Percentiles rank a stretch among this genome's conserved stretches.
Evolutionary conservation across 2,113 vertebrate species (phyloP).

Genomic region (Notothenia rossii): DNA sequence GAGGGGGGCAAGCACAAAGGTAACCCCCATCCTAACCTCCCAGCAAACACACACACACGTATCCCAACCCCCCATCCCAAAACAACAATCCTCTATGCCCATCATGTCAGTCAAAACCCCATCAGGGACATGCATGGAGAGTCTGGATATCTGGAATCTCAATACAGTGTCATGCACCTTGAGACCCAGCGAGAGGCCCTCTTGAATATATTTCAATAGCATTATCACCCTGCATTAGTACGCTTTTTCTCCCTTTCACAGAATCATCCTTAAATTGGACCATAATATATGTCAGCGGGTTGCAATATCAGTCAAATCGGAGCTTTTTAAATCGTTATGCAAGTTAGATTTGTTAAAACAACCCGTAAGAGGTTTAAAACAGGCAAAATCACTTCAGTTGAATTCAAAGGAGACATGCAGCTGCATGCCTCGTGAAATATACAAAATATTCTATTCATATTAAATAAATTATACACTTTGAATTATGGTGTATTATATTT

Average conservation of each 20-base stretch:
- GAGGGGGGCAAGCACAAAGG: conserved; percentile 75
- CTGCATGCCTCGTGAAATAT: conserved; percentile 21
- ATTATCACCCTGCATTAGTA: conserved; percentile 78
- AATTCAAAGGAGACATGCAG: neutral
- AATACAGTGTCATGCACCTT: conserved; percentile 83
- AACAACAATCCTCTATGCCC: conserved; percentile 80
- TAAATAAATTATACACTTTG: neutral
- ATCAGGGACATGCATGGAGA: conserved; percentile 82
- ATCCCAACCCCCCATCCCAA: conserved; percentile 72
- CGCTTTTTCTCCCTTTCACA: conserved; percentile 62
- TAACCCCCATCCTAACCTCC: conserved; percentile 71
- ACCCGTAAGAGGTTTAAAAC: neutral
- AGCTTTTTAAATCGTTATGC: conserved; percentile 45
- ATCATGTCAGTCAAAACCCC: conserved; percentile 82
- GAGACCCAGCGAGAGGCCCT: conserved; percentile 79
- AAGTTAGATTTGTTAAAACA: conserved; percentile 33
- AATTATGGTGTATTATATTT: conserved; percentile 12
- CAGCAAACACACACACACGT: conserved; percentile 55
- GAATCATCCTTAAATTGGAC: conserved; percentile 69
- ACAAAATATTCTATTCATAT: conserved; percentile 28
- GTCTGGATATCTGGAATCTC: conserved; percentile 81
- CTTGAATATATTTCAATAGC: conserved; percentile 84
- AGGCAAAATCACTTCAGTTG: conserved; percentile 3
- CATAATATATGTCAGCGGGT: conserved; percentile 60
- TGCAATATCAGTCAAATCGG: conserved; percentile 52